Percentiles rank a stretch among this genome's conserved stretches.
Conservation (phyloP, 1,140 invertebrate genomes). For the Sitobion miscanthi region DNA sequence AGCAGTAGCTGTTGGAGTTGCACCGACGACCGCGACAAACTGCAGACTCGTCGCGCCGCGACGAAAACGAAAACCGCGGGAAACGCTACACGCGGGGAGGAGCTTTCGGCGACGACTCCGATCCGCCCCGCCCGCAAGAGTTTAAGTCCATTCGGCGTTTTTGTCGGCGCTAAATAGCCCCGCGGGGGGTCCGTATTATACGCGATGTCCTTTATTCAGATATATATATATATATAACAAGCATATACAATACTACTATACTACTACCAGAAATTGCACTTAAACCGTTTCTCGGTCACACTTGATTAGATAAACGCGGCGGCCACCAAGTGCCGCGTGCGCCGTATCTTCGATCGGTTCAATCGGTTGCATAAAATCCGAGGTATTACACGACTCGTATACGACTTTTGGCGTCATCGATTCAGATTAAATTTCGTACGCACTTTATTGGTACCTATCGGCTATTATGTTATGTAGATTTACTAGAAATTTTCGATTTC, state of each 20-base stretch:
- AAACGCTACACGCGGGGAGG: background rate
- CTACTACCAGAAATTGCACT: background rate
- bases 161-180: background rate
- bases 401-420: background rate
- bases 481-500: background rate
- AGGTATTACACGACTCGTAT: background rate
- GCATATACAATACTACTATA: background rate
- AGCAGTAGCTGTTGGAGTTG: background rate
- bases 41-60: background rate
- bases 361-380: background rate
- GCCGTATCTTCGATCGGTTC: background rate
- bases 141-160: background rate
- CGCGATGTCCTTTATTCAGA: background rate
- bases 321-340: background rate
- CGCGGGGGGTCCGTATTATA: background rate
- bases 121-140: background rate
- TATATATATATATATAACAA: background rate
- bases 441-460: background rate
- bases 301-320: background rate
- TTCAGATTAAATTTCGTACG: background rate
- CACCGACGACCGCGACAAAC: background rate
- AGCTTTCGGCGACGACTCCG: conserved; percentile 11
- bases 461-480: background rate
- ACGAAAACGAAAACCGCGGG: conserved; percentile 17
- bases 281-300: background rate